Conservation (phyloP, 1,140 invertebrate species). For the Samia ricini region DNA sequence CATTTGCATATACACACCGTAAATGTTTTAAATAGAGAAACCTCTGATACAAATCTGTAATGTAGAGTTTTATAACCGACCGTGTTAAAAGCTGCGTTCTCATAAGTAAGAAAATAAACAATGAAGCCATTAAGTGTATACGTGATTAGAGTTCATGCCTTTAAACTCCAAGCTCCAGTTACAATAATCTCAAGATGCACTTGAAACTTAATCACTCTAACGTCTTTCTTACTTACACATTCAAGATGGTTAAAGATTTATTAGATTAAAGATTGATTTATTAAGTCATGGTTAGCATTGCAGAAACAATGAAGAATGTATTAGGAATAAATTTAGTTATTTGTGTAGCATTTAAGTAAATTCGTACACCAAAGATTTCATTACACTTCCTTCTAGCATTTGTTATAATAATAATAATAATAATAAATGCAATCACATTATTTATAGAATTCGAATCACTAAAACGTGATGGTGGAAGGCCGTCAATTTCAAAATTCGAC, state of each 20-base stretch:
- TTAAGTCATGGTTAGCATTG: not conserved
- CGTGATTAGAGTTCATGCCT: slow-evolving; percentile 31
- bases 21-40: not conserved
- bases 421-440: slow-evolving; percentile 56
- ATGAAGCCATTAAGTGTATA: slow-evolving; percentile 42
- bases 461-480: slow-evolving; percentile 27
- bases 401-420: no score
- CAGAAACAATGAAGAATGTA: not conserved
- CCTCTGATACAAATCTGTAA: not conserved
- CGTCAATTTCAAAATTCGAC: slow-evolving; percentile 36
- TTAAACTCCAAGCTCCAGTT: slow-evolving; percentile 41
- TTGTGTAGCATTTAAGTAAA: no score
- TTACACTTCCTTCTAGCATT: no score
- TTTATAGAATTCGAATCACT: slow-evolving; percentile 37
- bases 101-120: slow-evolving; percentile 37
- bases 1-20: no score
- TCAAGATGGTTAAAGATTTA: slow-evolving; percentile 9
- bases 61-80: slow-evolving; percentile 28
- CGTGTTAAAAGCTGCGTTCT: slow-evolving; percentile 30
- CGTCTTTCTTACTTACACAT: slow-evolving; percentile 23
- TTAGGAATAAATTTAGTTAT: no score
- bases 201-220: slow-evolving; percentile 49
- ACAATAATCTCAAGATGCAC: slow-evolving; percentile 43
- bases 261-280: slow-evolving; percentile 4
- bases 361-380: no score